Percentiles rank a stretch among this genome's conserved stretches.
Evolutionary conservation across 2,888 invertebrate species (phyloP).

Genomic region (Tryphoninae sp.): DNA sequence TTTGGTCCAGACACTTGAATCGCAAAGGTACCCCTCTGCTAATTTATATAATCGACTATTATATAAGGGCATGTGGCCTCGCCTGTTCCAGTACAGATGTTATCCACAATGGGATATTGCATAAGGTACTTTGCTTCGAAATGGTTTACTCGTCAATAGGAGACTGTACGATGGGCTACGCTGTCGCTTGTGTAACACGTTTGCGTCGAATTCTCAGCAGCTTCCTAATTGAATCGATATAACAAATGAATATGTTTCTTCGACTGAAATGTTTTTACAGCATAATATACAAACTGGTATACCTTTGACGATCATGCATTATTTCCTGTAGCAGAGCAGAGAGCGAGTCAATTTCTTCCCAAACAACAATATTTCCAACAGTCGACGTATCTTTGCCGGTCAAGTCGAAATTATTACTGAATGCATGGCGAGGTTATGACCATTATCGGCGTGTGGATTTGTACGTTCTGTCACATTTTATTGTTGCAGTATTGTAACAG

Average conservation of each 20-base stretch:
- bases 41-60: slow-evolving; percentile 35
- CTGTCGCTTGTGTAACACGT: slow-evolving; percentile 29
- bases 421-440: not conserved
- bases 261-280: not conserved
- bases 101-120: slow-evolving; percentile 57
- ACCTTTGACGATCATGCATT: not conserved
- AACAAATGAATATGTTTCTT: not conserved
- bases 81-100: slow-evolving; percentile 22
- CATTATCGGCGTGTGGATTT: not conserved
- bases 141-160: slow-evolving; percentile 37
- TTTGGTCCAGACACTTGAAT: slow-evolving; percentile 9
- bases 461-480: no score
- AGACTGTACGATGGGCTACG: slow-evolving; percentile 19
- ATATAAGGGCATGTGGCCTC: slow-evolving; percentile 34
- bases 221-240: slow-evolving; percentile 14
- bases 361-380: not conserved
- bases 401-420: not conserved
- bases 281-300: not conserved
- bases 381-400: not conserved
- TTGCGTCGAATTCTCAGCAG: not conserved
- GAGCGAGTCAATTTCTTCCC: not conserved
- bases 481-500: no score
- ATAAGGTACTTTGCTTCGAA: slow-evolving; percentile 38
- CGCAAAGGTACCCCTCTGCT: not conserved
- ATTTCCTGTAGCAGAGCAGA: not conserved